These are phyloP conservation scores for Melipona quadrifasciata DNA, from an alignment of 1,140 invertebrate species.

Conservation along the genomic window DNA sequence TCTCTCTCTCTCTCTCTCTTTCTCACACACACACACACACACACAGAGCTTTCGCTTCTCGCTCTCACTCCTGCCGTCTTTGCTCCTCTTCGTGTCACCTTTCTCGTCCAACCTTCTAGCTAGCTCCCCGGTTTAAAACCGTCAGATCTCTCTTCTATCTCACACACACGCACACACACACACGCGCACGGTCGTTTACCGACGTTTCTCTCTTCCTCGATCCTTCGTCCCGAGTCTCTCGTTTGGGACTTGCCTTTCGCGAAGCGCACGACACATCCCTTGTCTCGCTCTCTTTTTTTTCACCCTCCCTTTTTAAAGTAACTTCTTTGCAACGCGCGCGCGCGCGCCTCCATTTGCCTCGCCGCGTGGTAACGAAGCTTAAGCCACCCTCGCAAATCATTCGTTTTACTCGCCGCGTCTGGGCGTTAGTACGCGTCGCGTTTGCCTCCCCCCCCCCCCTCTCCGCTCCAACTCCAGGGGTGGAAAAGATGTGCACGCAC, in stretches of 20 bases:
- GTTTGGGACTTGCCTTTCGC: neutral
- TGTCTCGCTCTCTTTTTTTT: neutral
- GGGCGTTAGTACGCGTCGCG: constrained; percentile 62
- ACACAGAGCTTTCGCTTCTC: constrained; percentile 24
- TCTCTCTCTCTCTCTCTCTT: neutral
- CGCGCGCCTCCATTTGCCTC: constrained; percentile 54
- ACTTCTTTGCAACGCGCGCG: constrained; percentile 1
- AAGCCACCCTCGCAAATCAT: constrained; percentile 69
- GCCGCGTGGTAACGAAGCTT: constrained; percentile 65
- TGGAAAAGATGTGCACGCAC: neutral
- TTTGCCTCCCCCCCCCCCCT: neutral
- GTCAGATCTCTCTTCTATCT: constrained; percentile 32
- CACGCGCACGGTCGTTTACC: constrained; percentile 8
- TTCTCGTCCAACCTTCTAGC: neutral
- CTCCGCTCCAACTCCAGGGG: neutral
- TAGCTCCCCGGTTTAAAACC: neutral
- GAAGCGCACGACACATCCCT: neutral
- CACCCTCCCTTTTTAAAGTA: neutral
- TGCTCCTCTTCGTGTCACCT: neutral
- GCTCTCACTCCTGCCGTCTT: neutral
- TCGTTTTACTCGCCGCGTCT: constrained; percentile 63
- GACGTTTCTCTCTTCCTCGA: neutral
- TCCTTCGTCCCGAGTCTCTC: neutral
- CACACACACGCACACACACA: neutral
- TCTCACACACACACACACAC: neutral